phyloP scores from a whole-genome alignment of 2,113 vertebrate genomes.

The Todiramphus saurophagus region DNA sequence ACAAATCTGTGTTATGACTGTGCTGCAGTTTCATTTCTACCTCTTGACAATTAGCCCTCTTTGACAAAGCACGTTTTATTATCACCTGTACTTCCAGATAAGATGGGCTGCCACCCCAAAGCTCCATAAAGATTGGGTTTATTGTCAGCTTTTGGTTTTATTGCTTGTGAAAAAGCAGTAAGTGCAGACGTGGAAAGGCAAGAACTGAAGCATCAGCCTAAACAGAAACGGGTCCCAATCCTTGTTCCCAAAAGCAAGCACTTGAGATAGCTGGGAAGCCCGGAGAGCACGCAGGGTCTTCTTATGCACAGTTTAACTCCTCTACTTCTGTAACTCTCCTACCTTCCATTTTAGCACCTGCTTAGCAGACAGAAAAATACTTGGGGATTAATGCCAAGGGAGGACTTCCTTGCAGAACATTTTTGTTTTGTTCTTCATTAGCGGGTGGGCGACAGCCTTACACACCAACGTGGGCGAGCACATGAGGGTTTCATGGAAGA shows the following conservation, averaged over 20 bases:
- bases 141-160: neutral
- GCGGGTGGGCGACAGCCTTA: neutral
- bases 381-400: neutral
- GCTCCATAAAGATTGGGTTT: neutral
- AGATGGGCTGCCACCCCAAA: rapidly evolving
- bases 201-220: neutral
- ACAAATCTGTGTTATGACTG: neutral
- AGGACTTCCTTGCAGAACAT: neutral
- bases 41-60: neutral
- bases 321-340: neutral
- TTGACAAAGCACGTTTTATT: neutral
- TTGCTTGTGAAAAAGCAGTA: neutral
- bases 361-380: neutral
- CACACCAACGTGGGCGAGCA: neutral
- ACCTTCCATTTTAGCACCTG: neutral
- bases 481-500: constrained; percentile 5
- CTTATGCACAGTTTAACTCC: neutral
- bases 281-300: neutral
- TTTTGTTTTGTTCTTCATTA: neutral
- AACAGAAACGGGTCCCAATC: neutral
- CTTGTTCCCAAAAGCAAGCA: neutral
- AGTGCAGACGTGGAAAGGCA: neutral
- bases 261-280: neutral
- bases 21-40: neutral
- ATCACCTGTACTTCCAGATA: neutral